Evolutionary conservation across 92 coral and sea anemone genomes (phyloP), one percentile per base, ranked within the genome.

Genomic region (Umimayanthus kanabou): DNA sequence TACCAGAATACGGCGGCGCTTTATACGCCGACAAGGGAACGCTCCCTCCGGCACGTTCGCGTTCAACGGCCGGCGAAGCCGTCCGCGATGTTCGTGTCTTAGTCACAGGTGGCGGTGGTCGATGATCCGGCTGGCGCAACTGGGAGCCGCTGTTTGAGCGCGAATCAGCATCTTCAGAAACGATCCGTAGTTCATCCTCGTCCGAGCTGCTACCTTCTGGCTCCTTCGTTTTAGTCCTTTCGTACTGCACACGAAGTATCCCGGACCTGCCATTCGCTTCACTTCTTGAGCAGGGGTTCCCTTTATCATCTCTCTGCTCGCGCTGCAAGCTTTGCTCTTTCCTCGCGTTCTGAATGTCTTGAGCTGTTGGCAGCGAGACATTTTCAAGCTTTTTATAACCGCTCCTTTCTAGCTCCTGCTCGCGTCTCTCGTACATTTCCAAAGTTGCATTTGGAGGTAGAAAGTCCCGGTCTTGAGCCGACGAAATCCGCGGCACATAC

Each of bases 391-490:
- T 91, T 80, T 79, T 91, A 75, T 80, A 84, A 23, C 91, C 91
- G 37, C 74, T 88, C 79, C 87, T 88, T 64, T 94, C 98, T 89
- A 94, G 81, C 43, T 94, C 98, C 45, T 91, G 95, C 81, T 91
- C 95, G 49, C 98, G 87, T 78, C 87, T 91, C 85, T 93, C 94
- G 88, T 88, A 91, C 93, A 92, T 95, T 65, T 93, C 96, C 77
- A 95, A 77, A 18, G 96, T 95, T 26, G 93, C 94, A 66, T 95
- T 95, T 4, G 98, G 98, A 10, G 98, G 98, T 39, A 92, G 91
- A 45, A 93, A 95, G 67, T 93, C 96, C 80, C 92, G 88, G 49
- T 93, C 94, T 45, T 93, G 94, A 39, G 86, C 71, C 3, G 91
- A 81, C 1, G 92, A 76, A 53, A 92, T 92, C 79, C 91, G 85